Base-by-base conservation (phyloP, 2,113 vertebrate species). In the Verasper variegatus region DNA sequence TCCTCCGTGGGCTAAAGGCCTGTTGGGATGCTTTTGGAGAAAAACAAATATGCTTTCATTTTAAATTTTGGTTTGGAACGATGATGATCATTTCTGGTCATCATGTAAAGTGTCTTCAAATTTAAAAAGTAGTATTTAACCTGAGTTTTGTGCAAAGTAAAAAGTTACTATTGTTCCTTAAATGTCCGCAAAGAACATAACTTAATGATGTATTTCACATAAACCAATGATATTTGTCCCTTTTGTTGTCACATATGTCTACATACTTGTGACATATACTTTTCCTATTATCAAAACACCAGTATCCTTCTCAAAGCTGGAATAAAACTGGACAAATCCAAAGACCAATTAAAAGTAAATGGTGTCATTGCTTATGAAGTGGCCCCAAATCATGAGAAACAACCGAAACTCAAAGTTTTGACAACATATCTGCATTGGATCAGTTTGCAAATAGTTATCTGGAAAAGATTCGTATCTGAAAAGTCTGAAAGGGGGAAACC, bases 381-480 rank as follows among this genome's bases (percentile, higher is more conserved):
- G 27, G 31, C 20, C 7, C 3, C n/a, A 56, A 37, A 55, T 68
- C 18, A 20, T 6, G 3, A 14, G 10, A 24, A 10, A 62, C 0
- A 37, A 54, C 6, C 2, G 23, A 66, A 74, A 35, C 58, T 12
- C 20, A 35, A 6, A 63, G 57, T 60, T 79, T 64, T 68, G 35
- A 20, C 75, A 76, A 60, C 62, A 37, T 26, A 21, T 55, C 54
- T 69, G 52, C 68, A 54, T 15, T 9, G 0, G 37, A 37, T 71
- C 54, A 26, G 14, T 67, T 67, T 71, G 31, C 6, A 31, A 7
- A 31, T 31, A 7, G 31, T 31, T 31, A 31, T 31, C 5, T 31
- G 31, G 31, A 31, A 31, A 31, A 31, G 31, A 31, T 6, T 31
- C 31, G 7, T 31, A 31, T 31, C 31, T 31, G 31, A 31, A 31